Percentiles rank a stretch among this genome's conserved stretches.
These are phyloP conservation scores for Rapana venosa DNA, from an alignment of 2,888 invertebrate genomes.

Conservation along the genomic window DNA sequence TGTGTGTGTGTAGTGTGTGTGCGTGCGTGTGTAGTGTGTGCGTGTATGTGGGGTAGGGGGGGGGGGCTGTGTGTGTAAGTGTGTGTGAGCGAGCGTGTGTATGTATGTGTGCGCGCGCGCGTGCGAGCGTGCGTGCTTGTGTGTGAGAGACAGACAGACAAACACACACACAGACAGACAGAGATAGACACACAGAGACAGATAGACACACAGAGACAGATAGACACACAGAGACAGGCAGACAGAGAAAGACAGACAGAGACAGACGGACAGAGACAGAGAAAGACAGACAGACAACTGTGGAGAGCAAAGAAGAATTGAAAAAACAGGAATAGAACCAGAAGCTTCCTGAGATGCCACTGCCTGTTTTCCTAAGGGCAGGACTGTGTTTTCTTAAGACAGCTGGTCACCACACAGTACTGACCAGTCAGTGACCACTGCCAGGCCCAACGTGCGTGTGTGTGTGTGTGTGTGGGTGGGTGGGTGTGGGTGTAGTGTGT, in stretches of 20 bases:
- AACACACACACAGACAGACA: neutral
- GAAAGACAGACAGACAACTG: too few relatives aligned
- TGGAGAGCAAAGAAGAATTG: neutral
- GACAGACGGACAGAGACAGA: neutral
- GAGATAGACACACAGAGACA: neutral
- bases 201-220: neutral
- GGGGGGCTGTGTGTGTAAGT: neutral
- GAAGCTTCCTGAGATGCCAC: too few relatives aligned
- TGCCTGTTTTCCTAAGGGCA: too few relatives aligned
- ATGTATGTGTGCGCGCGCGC: neutral
- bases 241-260: constrained; percentile 5
- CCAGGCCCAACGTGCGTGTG: too few relatives aligned
- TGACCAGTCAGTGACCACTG: too few relatives aligned
- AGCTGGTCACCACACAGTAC: too few relatives aligned
- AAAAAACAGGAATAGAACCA: too few relatives aligned
- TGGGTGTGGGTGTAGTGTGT: too few relatives aligned
- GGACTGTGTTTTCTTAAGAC: too few relatives aligned
- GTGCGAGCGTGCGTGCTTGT: neutral
- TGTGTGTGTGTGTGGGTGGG: too few relatives aligned
- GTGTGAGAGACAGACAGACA: neutral
- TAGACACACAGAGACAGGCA: neutral
- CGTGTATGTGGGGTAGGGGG: too few relatives aligned
- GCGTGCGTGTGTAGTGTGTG: neutral
- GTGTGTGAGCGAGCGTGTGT: neutral
- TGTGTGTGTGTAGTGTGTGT: neutral